Conservation (phyloP, 2,113 vertebrate genomes). For the Cettia cetti region DNA sequence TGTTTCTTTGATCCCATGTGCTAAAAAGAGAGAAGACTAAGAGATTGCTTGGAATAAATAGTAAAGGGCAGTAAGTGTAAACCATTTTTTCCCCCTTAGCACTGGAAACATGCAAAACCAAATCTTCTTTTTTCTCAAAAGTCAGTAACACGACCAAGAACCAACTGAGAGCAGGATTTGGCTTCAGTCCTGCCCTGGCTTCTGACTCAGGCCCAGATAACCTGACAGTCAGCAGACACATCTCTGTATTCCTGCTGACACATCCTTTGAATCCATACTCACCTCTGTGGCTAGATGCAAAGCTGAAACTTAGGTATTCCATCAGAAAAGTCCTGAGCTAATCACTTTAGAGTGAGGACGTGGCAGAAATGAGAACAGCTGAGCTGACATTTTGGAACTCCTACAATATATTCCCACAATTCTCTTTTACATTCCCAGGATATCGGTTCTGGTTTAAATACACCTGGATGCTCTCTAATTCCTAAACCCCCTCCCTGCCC, state of each 20-base stretch:
- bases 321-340: not conserved
- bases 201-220: not conserved
- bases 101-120: not conserved
- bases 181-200: not conserved
- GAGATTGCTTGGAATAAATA: not conserved
- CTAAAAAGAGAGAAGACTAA: not conserved
- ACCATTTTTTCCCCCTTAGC: not conserved
- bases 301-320: not conserved
- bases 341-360: not conserved
- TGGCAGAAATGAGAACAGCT: not conserved
- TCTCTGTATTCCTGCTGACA: not conserved
- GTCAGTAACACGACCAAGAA: not conserved
- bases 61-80: not conserved
- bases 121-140: not conserved
- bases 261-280: not conserved
- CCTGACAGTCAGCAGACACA: not conserved
- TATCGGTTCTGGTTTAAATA: not conserved
- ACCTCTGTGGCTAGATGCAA: not conserved
- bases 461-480: not conserved
- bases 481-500: not conserved
- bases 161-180: not conserved
- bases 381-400: conserved; percentile 5
- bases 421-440: not conserved
- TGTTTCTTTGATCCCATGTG: conserved; percentile 51
- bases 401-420: conserved; percentile 1